phyloP scores from a whole-genome alignment of 1,140 invertebrate genomes.

The Temnothorax curvispinosus region DNA sequence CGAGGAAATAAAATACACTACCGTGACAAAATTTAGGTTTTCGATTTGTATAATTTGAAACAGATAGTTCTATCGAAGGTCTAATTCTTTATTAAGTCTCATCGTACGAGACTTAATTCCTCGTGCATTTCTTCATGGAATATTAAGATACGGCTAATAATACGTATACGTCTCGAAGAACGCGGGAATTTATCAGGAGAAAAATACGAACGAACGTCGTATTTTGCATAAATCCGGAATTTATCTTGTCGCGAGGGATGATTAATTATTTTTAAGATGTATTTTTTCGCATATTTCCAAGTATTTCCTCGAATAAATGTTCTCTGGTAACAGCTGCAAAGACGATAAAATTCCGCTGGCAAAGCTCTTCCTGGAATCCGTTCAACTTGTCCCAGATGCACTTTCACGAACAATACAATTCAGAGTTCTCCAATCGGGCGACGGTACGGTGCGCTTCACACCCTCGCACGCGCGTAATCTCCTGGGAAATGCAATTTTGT shows the following conservation, averaged over 20 bases:
- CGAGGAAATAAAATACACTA: conserved; percentile 4
- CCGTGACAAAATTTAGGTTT: not conserved
- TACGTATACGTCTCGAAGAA: not conserved
- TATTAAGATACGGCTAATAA: no score
- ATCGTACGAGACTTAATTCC: not conserved
- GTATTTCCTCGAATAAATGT: not conserved
- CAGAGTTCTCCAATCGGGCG: not conserved
- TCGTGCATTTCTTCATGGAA: not conserved
- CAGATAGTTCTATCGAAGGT: not conserved
- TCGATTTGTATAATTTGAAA: not conserved
- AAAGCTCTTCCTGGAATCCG: not conserved
- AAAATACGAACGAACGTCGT: not conserved
- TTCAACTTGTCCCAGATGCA: conserved; percentile 15
- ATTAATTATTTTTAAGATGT: conserved; percentile 13
- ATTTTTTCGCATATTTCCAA: not conserved
- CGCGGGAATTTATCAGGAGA: not conserved
- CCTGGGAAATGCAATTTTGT: conserved; percentile 27
- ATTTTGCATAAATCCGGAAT: not conserved
- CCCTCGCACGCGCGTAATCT: not conserved
- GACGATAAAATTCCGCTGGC: not conserved
- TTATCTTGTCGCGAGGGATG: not conserved
- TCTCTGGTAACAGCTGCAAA: not conserved
- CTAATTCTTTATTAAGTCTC: not conserved
- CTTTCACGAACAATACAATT: conserved; percentile 33
- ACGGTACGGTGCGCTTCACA: not conserved